Evolutionary conservation across 2,113 vertebrate species (phyloP), one percentile per base, ranked within the genome.

Genomic region (Ammodytes dubius): DNA sequence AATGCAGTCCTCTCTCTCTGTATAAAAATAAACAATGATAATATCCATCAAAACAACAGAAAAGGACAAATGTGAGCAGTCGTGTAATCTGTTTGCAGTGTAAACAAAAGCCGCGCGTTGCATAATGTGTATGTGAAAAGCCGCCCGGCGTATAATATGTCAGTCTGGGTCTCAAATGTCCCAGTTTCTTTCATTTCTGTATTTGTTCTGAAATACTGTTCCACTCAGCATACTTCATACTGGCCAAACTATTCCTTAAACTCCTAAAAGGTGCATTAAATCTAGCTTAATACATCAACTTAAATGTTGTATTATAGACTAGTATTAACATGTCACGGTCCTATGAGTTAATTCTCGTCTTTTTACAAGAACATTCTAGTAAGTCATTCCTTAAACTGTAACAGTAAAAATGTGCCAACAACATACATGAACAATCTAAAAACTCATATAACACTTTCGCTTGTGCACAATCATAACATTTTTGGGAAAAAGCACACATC

Each of bases 21-120:
- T 72, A 77, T 7, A 78, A 61, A 68, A 73, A 73, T 68, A 50
- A 61, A 2, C 43, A 13, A 35, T 15, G 7, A 39, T 59, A 40
- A 8, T 11, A 71, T 52, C 2, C 10, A 59, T 12, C 19, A 5
- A 10, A 9, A 14, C 4, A 49, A 17, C 49, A 61, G 56, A 64
- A 58, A 57, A 47, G 6, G 5, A 19, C 4, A 13, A 47, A 5
- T 42, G 2, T 71, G 49, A 19, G 11, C 3, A 17, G 40, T 10
- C 10, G 17, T 6, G 49, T 56, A 0, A 14, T 70, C 17, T 39
- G 50, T 10, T 64, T 5, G 9, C 13, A 52, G 78, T 39, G 5
- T 5, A 49, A 59, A 52, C 56, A 39, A 39, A 35, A 63, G 14
- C 19, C 19, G 17, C 10, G 14, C 0, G 14, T 27, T 1, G 19